Conservation (phyloP, 2,888 invertebrate genomes). For the Aphrophora alni region DNA sequence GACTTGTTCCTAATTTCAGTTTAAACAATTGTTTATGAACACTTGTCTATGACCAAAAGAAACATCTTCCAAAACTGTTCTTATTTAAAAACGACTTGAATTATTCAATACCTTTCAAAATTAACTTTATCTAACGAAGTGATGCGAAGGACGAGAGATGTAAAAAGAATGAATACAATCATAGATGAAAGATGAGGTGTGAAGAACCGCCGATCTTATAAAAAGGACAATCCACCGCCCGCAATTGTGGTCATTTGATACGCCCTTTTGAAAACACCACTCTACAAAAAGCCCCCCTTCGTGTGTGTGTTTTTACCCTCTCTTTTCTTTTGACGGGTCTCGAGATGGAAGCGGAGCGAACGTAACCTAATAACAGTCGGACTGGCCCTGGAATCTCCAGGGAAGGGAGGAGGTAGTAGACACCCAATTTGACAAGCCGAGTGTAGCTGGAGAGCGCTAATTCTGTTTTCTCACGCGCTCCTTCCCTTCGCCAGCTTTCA, state of each 20-base stretch:
- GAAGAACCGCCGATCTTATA: neutral
- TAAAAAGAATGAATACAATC: neutral
- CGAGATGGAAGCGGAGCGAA: slow-evolving; percentile 28
- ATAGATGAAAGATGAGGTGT: neutral
- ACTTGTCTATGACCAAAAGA: too few relatives aligned
- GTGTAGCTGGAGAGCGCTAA: slow-evolving; percentile 20
- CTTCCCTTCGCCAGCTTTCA: neutral
- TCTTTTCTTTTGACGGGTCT: slow-evolving; percentile 35
- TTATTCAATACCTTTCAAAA: too few relatives aligned
- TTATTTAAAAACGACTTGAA: too few relatives aligned
- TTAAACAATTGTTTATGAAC: too few relatives aligned
- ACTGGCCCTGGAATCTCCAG: slow-evolving; percentile 6
- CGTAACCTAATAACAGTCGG: slow-evolving; percentile 39
- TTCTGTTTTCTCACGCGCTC: slow-evolving; percentile 36
- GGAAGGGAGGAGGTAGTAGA: slow-evolving; percentile 9
- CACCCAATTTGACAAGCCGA: slow-evolving; percentile 1
- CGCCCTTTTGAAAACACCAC: slow-evolving; percentile 28
- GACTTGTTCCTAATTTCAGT: too few relatives aligned
- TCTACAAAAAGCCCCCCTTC: slow-evolving; percentile 20
- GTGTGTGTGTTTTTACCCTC: slow-evolving; percentile 31
- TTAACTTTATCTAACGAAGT: too few relatives aligned
- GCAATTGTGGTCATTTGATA: slow-evolving; percentile 41
- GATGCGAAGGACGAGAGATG: too few relatives aligned
- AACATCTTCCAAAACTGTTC: too few relatives aligned
- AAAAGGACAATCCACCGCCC: slow-evolving; percentile 10